Conservation (phyloP, 2,797 vertebrate genomes). For the Coregonus suidteri region DNA sequence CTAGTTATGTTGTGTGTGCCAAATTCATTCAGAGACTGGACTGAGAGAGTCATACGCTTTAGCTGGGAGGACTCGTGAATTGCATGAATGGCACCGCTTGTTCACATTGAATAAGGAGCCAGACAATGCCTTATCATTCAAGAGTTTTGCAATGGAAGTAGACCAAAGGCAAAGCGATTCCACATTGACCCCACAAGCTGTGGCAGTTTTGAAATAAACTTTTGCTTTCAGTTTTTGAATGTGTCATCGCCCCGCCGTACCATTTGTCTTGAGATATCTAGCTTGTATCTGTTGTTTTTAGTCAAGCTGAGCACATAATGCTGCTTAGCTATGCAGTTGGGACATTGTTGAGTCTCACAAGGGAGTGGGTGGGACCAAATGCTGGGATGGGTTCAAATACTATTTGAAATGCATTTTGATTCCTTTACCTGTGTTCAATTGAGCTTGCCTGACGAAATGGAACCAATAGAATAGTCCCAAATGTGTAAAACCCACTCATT, state of each 20-base stretch:
- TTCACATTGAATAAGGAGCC: slow-evolving; percentile 8
- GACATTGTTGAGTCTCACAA: background rate
- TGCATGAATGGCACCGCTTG: slow-evolving; percentile 30
- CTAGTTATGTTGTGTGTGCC: slow-evolving; percentile 14
- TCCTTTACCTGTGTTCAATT: too few relatives aligned
- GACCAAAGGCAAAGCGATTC: background rate
- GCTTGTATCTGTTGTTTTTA: background rate
- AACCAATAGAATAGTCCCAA: too few relatives aligned
- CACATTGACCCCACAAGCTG: background rate
- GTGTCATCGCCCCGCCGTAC: background rate
- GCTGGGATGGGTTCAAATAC: background rate
- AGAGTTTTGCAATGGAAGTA: background rate
- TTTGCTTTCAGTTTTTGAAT: background rate
- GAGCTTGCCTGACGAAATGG: too few relatives aligned
- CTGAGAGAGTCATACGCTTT: background rate
- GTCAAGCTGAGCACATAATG: background rate
- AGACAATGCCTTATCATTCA: background rate
- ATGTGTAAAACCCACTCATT: too few relatives aligned
- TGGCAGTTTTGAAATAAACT: background rate
- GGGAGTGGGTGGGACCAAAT: background rate
- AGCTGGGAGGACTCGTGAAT: slow-evolving; percentile 19
- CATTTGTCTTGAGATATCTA: background rate
- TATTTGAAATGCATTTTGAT: background rate
- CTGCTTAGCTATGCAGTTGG: background rate
- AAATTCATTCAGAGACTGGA: slow-evolving; percentile 12